Evolutionary conservation across 2,797 vertebrate genomes (phyloP).

Genomic region (Sebastes glaucus): DNA sequence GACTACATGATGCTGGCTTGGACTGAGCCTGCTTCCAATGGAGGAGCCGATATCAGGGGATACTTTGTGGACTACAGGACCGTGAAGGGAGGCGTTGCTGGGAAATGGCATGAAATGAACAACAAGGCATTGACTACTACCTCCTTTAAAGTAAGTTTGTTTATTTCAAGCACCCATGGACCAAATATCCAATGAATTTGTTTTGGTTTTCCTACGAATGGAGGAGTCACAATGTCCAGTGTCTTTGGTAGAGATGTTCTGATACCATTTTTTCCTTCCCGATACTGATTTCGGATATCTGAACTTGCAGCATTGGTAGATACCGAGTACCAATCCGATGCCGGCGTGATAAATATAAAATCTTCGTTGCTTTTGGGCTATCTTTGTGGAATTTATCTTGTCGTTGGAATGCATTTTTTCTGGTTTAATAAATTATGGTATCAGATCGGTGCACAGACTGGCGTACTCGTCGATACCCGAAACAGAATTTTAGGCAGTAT

Average conservation of each 20-base stretch:
- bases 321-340: rapidly evolving
- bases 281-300: too few relatives aligned
- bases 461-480: too few relatives aligned
- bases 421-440: too few relatives aligned
- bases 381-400: too few relatives aligned
- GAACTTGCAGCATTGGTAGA: too few relatives aligned
- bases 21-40: slow-evolving; percentile 85
- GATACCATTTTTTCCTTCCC: too few relatives aligned
- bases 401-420: too few relatives aligned
- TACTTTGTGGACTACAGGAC: slow-evolving; percentile 96
- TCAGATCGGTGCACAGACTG: too few relatives aligned
- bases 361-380: too few relatives aligned
- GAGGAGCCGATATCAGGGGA: slow-evolving; percentile 91
- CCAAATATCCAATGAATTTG: neutral
- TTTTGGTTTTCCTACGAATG: neutral
- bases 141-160: slow-evolving; percentile 89
- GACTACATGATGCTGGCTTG: slow-evolving; percentile 94
- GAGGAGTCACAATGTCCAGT: neutral
- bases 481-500: too few relatives aligned
- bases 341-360: too few relatives aligned
- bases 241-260: neutral
- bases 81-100: slow-evolving; percentile 83
- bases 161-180: neutral
- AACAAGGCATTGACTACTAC: slow-evolving; percentile 86
- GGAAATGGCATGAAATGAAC: slow-evolving; percentile 94